A percentile compares a stretch with the other conserved stretches of the same genome.
These are phyloP conservation scores for Chamaea fasciata DNA, from an alignment of 2,113 vertebrate genomes.

Conservation along the genomic window DNA sequence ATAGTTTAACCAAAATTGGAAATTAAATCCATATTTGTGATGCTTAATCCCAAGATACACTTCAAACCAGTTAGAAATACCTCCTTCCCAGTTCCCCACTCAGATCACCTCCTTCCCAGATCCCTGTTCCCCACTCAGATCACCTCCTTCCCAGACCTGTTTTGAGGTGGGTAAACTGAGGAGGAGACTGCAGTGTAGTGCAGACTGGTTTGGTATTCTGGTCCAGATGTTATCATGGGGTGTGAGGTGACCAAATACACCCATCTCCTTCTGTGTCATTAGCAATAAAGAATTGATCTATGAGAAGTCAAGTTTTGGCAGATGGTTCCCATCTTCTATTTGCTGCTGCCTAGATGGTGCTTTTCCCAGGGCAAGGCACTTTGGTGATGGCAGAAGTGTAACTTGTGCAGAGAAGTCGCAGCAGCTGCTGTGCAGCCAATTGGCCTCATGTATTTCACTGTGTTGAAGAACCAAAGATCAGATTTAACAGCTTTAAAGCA, in stretches of 20 bases:
- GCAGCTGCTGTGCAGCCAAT: not conserved
- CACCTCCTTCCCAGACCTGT: not conserved
- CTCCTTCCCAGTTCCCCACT: not conserved
- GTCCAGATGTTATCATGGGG: not conserved
- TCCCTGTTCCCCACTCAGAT: not conserved
- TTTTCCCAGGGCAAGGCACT: not conserved
- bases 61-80: not conserved
- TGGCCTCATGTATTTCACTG: not conserved
- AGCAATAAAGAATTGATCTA: not conserved
- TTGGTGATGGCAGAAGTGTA: fast-evolving
- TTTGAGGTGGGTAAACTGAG: not conserved
- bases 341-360: not conserved
- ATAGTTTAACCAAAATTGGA: not conserved
- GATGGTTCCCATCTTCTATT: not conserved
- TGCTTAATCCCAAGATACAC: not conserved
- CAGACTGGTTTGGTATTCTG: not conserved
- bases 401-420: not conserved
- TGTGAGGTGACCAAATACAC: not conserved
- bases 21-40: not conserved
- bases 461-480: not conserved
- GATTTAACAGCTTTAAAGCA: not conserved
- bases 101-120: not conserved
- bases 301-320: not conserved
- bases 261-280: not conserved
- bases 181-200: not conserved